Conservation (phyloP, 2,888 invertebrate genomes). For the Drosophila austrosaltans region DNA sequence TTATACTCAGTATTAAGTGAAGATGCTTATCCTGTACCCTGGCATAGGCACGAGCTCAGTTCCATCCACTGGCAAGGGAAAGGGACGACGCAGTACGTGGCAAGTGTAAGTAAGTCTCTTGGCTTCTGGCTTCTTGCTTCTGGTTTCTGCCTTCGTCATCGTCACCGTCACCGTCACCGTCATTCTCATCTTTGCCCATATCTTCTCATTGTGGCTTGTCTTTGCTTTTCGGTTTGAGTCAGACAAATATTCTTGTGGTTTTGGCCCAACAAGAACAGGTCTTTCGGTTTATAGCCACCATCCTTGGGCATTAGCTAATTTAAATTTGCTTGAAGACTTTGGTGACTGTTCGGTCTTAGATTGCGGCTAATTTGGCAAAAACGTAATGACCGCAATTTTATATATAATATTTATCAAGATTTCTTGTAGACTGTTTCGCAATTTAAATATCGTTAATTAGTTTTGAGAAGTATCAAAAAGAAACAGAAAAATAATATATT, state of each 20-base stretch:
- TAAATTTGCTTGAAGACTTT: conserved; percentile 52
- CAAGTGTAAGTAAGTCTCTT: conserved; percentile 53
- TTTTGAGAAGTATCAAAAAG: conserved; percentile 39
- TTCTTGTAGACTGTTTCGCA: conserved; percentile 41
- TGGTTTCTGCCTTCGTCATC: conserved; percentile 28
- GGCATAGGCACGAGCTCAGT: conserved; percentile 13
- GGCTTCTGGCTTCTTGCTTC: conserved; percentile 11
- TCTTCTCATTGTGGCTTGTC: conserved; percentile 16
- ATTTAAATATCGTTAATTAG: conserved; percentile 75
- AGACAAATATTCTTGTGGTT: conserved; percentile 67
- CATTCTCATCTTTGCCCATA: conserved; percentile 1
- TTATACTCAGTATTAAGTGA: conserved; percentile 75
- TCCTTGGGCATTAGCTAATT: conserved; percentile 68
- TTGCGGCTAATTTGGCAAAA: conserved; percentile 69
- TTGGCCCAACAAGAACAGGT: conserved; percentile 24
- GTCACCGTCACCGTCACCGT: conserved; percentile 16
- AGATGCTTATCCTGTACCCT: conserved; percentile 71
- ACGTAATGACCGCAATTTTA: conserved; percentile 54
- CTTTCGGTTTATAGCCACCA: conserved; percentile 33
- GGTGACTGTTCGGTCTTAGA: conserved; percentile 46
- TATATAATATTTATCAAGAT: conserved; percentile 64
- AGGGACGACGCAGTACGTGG: conserved; percentile 49
- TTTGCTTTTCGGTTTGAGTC: conserved; percentile 18
- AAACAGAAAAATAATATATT: conserved; percentile 12
- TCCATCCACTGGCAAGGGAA: conserved; percentile 22